Evolutionary conservation across 2,113 vertebrate genomes (phyloP).

Genomic region (Pyrgilauda ruficollis): DNA sequence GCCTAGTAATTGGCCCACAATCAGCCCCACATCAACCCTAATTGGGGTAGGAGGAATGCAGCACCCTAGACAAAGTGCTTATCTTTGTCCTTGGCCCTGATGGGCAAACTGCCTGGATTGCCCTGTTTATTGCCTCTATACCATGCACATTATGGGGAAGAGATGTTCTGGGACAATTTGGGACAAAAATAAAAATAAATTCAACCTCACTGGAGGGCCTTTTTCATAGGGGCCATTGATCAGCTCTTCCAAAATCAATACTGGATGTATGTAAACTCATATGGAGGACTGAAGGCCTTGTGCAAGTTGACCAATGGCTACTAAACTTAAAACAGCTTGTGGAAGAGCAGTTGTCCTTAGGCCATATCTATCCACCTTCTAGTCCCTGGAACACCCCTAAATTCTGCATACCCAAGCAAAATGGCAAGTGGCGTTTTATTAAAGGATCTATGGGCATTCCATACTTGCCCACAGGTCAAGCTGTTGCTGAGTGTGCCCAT

Average conservation of each 20-base stretch:
- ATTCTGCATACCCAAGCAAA: not conserved
- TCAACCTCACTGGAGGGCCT: not conserved
- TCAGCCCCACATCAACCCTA: not conserved
- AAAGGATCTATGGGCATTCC: not conserved
- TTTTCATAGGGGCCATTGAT: not conserved
- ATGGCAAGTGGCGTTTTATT: not conserved
- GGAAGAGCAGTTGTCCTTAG: not conserved
- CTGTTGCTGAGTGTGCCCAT: not conserved
- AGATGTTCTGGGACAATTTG: not conserved
- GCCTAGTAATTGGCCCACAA: not conserved
- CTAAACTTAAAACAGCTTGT: not conserved
- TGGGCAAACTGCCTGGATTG: not conserved
- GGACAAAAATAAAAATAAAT: not conserved
- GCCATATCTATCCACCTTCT: not conserved
- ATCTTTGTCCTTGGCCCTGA: not conserved
- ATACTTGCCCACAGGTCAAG: not conserved
- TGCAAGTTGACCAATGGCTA: not conserved
- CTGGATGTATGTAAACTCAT: not conserved
- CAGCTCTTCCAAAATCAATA: not conserved
- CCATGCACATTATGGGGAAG: not conserved
- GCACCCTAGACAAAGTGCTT: not conserved
- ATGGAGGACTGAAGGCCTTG: not conserved
- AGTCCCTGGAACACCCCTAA: not conserved
- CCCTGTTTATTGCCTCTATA: not conserved
- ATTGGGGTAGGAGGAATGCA: not conserved